A percentile compares a stretch with the other conserved stretches of the same genome.
Evolutionary conservation across 2,888 invertebrate species (phyloP).

Genomic region (Liposcelis brunnea): DNA sequence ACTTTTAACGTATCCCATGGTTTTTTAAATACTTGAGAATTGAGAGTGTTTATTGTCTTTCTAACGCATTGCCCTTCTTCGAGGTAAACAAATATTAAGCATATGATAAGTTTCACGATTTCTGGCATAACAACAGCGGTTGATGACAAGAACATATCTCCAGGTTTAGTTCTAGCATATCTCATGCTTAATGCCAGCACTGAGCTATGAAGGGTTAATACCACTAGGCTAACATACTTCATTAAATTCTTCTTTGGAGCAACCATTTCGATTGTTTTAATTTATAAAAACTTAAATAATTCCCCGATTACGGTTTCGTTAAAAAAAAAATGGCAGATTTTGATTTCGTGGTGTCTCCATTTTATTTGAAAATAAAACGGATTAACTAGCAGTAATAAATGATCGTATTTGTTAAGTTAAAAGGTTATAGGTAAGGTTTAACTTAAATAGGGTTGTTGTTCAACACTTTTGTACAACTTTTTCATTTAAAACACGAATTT

Average conservation of each 20-base stretch:
- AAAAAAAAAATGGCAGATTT: no score
- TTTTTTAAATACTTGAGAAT: conserved; percentile 59
- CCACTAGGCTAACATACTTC: conserved; percentile 81
- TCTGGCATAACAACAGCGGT: conserved; percentile 86
- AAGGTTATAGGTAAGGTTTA: no score
- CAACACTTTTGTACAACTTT: no score
- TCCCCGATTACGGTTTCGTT: no score
- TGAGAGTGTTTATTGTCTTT: conserved; percentile 42
- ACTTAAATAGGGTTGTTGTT: no score
- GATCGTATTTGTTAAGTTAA: no score
- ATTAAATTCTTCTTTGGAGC: conserved; percentile 14
- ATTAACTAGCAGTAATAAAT: no score
- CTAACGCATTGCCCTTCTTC: conserved; percentile 48
- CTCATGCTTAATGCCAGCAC: conserved; percentile 89
- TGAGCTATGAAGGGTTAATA: conserved; percentile 93
- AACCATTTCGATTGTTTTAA: conserved; percentile 4
- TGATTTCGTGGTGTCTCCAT: no score
- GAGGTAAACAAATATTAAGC: conserved; percentile 58
- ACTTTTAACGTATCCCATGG: conserved; percentile 78
- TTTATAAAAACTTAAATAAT: no score
- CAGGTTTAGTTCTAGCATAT: conserved; percentile 73
- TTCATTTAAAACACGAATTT: no score
- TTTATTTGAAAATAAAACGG: no score
- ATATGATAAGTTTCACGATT: conserved; percentile 67
- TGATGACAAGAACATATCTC: conserved; percentile 80